Evolutionary conservation across 2,888 invertebrate genomes (phyloP).

Genomic region (Synergus umbraculus): DNA sequence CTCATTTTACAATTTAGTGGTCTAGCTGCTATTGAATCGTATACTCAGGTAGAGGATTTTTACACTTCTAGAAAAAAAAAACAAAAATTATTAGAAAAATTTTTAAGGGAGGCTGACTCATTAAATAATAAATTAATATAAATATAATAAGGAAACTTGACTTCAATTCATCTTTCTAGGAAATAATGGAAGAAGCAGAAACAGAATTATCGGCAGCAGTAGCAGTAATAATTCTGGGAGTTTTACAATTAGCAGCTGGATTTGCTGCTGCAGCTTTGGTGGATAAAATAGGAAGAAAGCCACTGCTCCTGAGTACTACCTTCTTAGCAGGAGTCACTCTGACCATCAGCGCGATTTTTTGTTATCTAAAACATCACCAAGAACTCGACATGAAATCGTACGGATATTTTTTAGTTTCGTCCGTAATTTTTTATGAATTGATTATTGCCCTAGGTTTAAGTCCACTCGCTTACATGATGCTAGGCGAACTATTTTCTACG

Average conservation of each 20-base stretch:
- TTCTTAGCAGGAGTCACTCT: constrained; percentile 80
- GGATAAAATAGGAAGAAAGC: constrained; percentile 79
- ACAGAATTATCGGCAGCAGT: constrained; percentile 78
- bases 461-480: constrained; percentile 82
- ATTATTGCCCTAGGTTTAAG: constrained; percentile 81
- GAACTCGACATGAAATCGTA: constrained; percentile 75
- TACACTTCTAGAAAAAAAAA: no score
- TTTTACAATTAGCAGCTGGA: constrained; percentile 80
- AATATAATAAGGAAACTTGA: not conserved
- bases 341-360: constrained; percentile 79
- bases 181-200: constrained; percentile 79
- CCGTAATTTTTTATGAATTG: constrained; percentile 80
- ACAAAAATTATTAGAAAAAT: no score
- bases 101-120: no score
- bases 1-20: constrained; percentile 82
- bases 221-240: constrained; percentile 81
- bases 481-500: constrained; percentile 83
- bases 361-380: constrained; percentile 80
- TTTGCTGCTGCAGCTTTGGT: constrained; percentile 78
- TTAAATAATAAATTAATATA: not conserved
- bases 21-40: constrained; percentile 81
- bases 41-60: constrained; percentile 77
- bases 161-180: constrained; percentile 54
- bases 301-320: constrained; percentile 80
- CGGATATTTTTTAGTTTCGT: constrained; percentile 79